Base-by-base conservation (phyloP, 2,797 vertebrate genomes). In the Girardinus metallicus region DNA sequence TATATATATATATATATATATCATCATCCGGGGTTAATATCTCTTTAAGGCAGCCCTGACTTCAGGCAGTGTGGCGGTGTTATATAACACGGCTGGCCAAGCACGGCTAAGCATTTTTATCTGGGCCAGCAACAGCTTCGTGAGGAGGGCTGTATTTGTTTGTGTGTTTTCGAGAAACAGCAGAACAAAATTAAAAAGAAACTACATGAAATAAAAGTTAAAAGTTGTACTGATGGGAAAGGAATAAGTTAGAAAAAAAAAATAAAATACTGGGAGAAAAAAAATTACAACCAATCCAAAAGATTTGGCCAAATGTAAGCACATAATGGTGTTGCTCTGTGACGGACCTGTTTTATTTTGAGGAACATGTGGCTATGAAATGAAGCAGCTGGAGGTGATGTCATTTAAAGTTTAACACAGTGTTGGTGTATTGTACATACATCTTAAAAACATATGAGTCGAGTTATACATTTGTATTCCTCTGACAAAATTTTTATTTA, bases 41-140 rank as follows among this genome's bases (percentile, higher is more conserved):
- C 80, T 82, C 36, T 78, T 83, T 82, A 77, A 87, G 64, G 75
- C 68, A 74, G 77, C 79, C 57, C 31, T 23, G 72, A 86, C 88
- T 80, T 76, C 57, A 83, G 74, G 75, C 76, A 86, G 79, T 78
- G 74, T 76, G 77, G 81, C 76, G 81, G 76, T 79, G 82, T 92
- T 93, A 88, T 81, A 82, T 88, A 93, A 92, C 74, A 10, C 9
- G 76, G 29, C 80, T 49, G 76, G 76, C 78, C 74, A 53, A 83
- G 86, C 84, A 78, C 51, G 1, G 79, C 76, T 78, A 87, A 90
- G 84, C 82, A 88, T 79, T 89, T 85, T 87, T 84, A 84, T 87
- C 85, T 89, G 73, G 79, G 87, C 84, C 83, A 87, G 85, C 78
- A 73, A 83, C 82, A 80, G 72, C 75, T 88, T 74, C 64, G 60